Evolutionary conservation across 2,888 invertebrate genomes (phyloP).

Genomic region (Orthonevra nobilis): DNA sequence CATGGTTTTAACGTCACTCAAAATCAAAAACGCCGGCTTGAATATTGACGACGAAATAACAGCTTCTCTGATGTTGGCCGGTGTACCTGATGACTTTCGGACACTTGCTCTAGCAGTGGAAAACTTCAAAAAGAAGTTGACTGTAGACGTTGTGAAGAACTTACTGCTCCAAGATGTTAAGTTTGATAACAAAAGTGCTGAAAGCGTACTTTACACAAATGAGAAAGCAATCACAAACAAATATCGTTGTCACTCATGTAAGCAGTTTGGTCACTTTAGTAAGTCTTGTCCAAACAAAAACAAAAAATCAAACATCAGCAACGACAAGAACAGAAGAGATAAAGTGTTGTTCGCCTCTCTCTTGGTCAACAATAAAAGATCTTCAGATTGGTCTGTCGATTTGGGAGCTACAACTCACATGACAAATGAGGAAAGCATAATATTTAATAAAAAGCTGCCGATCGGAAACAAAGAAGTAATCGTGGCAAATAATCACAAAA

Average conservation of each 20-base stretch:
- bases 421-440: slow-evolving; percentile 28
- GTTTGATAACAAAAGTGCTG: slow-evolving; percentile 43
- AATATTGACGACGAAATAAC: slow-evolving; percentile 63
- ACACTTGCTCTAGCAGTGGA: slow-evolving; percentile 53
- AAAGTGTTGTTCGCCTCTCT: slow-evolving; percentile 41
- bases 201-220: slow-evolving; percentile 37
- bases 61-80: slow-evolving; percentile 59
- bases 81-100: slow-evolving; percentile 46
- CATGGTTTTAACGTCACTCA: slow-evolving; percentile 65
- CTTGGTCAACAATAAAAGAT: slow-evolving; percentile 31
- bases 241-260: slow-evolving; percentile 48
- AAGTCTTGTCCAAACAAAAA: slow-evolving; percentile 51
- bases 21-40: slow-evolving; percentile 55
- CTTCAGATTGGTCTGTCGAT: slow-evolving; percentile 46
- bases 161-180: slow-evolving; percentile 56
- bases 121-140: slow-evolving; percentile 45
- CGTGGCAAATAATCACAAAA: slow-evolving; percentile 43
- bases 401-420: slow-evolving; percentile 47
- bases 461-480: slow-evolving; percentile 38
- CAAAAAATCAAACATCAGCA: not conserved
- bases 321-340: slow-evolving; percentile 22
- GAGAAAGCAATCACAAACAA: not conserved
- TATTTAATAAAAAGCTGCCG: slow-evolving; percentile 7
- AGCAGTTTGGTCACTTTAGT: slow-evolving; percentile 42
- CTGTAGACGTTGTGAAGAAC: slow-evolving; percentile 47